Conservation (phyloP, 2,888 invertebrate genomes). For the Andrena fulva region DNA sequence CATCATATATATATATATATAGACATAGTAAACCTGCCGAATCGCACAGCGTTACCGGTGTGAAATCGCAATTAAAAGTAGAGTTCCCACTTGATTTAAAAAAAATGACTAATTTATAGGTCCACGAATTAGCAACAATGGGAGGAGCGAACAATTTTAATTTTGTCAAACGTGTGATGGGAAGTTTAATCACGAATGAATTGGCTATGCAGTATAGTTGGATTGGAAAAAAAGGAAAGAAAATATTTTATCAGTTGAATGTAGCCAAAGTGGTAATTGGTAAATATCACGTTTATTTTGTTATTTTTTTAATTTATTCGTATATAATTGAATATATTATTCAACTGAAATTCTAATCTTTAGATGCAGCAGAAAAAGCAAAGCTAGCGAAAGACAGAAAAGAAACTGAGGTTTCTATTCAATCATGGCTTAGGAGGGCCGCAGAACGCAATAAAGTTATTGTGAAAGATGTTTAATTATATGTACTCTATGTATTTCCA, state of each 20-base stretch:
- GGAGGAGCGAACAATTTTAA: neutral
- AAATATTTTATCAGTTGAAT: neutral
- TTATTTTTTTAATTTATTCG: slow-evolving; percentile 4
- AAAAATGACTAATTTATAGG: neutral
- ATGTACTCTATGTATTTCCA: neutral
- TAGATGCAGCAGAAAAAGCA: neutral
- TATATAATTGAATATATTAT: slow-evolving; percentile 11
- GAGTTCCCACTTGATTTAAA: neutral
- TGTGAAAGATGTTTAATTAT: neutral
- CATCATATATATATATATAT: no score
- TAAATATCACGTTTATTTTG: neutral
- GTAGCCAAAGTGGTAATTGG: slow-evolving; percentile 2
- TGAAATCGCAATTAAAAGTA: neutral
- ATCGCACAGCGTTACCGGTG: no score
- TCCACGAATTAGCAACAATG: neutral
- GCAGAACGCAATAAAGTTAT: neutral
- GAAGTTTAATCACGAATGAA: neutral
- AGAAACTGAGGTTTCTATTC: neutral
- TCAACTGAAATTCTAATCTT: slow-evolving; percentile 5
- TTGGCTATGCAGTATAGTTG: neutral
- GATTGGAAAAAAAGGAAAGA: neutral
- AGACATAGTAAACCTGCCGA: no score
- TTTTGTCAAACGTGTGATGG: neutral
- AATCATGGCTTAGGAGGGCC: neutral
- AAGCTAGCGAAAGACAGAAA: neutral